Evolutionary conservation across 2,797 vertebrate genomes (phyloP), one percentile per base, ranked within the genome.

Genomic region (Notolabrus celidotus): DNA sequence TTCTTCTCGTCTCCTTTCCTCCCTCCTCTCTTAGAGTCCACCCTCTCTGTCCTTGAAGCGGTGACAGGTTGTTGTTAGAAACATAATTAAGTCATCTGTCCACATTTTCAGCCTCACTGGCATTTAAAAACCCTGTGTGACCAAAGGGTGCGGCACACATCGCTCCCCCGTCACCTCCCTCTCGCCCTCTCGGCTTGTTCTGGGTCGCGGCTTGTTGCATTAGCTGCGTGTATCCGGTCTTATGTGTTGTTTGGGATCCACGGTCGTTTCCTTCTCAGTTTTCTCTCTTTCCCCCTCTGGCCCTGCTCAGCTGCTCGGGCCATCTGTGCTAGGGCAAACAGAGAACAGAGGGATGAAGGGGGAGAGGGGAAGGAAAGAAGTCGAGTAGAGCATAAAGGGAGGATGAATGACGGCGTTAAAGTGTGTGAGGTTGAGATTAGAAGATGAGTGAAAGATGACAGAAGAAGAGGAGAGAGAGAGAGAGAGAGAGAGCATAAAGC

Each of bases 241-340:
- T 64, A 43, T 71, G 50, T 59, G 67, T 56, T 52, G 67, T 86
- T 77, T 65, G 53, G 42, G 56, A 85, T 83, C 57, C 63, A 55
- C 5, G 5, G 47, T 46, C 60, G n/a, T 52, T 65, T 36, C 52
- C 71, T 62, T 19, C 55, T 53, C 53, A 17, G 25, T 67, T 47
- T n/a, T 54, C 50, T 43, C 67, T 77, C 67, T 34, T 54, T 77
- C 71, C 58, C 91, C 88, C 89, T 86, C 86, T 78, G 88, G 90
- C 77, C 75, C 72, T 83, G 83, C 91, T 94, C 93, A 94, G 93
- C 94, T 94, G 93, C 92, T 87, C 78, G 4, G 77, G 87, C 93
- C 94, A 94, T 95, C 94, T 94, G 94, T 90, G 88, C 82, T 73
- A 89, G 88, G 74, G 82, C 79, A 91, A 91, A 92, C 90, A 92